Conservation (phyloP, 2,888 invertebrate species). For the Drosophila cyrtoloma region DNA sequence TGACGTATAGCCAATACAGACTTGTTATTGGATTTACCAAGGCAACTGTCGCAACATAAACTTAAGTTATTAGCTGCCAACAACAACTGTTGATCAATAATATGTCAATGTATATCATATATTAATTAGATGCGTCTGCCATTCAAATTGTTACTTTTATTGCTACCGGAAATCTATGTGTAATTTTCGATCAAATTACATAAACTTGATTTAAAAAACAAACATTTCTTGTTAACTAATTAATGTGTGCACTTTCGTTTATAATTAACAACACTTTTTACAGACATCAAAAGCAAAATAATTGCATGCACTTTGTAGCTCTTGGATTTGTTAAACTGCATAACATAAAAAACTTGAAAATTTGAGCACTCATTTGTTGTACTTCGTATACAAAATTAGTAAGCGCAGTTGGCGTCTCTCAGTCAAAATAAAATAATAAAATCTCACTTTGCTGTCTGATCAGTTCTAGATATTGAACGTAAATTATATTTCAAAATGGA, state of each 20-base stretch:
- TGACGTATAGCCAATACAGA: not conserved
- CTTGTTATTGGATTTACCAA: too few relatives aligned
- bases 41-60: not conserved
- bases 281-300: not conserved
- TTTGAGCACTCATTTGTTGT: not conserved
- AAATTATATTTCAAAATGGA: constrained; percentile 27
- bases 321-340: not conserved
- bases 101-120: not conserved
- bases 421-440: not conserved
- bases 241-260: not conserved
- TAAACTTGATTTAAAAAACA: not conserved
- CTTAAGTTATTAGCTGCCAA: not conserved
- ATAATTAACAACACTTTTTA: not conserved
- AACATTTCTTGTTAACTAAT: not conserved
- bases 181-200: not conserved
- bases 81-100: not conserved
- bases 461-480: not conserved
- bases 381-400: not conserved
- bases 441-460: not conserved
- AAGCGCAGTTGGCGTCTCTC: constrained; percentile 21
- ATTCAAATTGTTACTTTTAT: not conserved
- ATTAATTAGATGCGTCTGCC: not conserved
- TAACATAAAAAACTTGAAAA: not conserved
- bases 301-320: not conserved
- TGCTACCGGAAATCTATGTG: not conserved